phyloP scores from a whole-genome alignment of 2,888 invertebrate genomes.

The Adelphocoris suturalis region DNA sequence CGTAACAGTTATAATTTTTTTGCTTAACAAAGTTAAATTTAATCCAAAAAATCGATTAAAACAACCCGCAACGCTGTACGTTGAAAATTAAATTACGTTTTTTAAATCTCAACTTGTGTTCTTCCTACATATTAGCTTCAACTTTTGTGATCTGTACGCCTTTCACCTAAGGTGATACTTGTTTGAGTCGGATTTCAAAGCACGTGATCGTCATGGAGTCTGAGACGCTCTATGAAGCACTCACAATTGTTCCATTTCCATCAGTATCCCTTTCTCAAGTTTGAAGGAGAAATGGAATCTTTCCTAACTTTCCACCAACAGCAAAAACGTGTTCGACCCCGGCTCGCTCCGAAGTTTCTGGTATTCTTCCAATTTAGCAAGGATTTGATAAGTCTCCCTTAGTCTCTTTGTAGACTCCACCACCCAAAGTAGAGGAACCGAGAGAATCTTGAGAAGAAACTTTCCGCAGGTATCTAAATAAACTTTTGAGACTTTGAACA shows the following conservation, averaged over 20 bases:
- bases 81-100: too few relatives aligned
- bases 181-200: not conserved
- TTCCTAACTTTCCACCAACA: not conserved
- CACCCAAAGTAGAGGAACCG: not conserved
- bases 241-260: not conserved
- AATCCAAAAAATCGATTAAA: too few relatives aligned
- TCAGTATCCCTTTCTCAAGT: not conserved
- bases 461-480: not conserved
- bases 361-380: not conserved
- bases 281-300: not conserved
- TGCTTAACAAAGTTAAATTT: too few relatives aligned
- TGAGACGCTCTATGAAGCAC: not conserved
- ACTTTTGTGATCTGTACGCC: too few relatives aligned
- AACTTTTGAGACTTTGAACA: not conserved
- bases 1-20: too few relatives aligned
- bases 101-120: too few relatives aligned
- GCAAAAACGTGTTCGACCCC: conserved; percentile 14
- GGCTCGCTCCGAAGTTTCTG: not conserved
- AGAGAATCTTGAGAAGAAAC: not conserved
- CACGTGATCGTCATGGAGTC: not conserved
- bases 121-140: too few relatives aligned
- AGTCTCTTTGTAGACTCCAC: not conserved
- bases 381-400: not conserved
- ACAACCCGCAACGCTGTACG: too few relatives aligned
- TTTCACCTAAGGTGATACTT: not conserved